phyloP scores from a whole-genome alignment of 37 sponge, comb jelly and placozoan species.

The Aplysina aerophoba region DNA sequence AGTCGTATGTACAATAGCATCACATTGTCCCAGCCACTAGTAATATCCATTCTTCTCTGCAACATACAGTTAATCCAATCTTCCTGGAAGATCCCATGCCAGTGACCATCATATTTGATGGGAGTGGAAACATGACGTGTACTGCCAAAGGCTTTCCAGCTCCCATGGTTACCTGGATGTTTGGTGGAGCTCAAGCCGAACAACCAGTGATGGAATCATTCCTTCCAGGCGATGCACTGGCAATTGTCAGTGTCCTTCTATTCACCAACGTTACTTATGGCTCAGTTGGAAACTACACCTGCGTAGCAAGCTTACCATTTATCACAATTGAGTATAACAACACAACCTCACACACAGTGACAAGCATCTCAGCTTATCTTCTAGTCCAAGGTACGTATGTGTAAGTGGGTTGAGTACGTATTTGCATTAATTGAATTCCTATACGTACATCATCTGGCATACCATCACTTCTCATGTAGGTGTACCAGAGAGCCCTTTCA shows the following conservation, averaged over 20 bases:
- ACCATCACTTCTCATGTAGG: background rate
- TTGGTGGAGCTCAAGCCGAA: slow-evolving; percentile 34
- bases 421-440: background rate
- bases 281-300: slow-evolving; percentile 48
- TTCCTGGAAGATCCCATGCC: no score
- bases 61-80: no score
- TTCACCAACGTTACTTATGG: slow-evolving; percentile 7
- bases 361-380: slow-evolving; percentile 4
- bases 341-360: background rate
- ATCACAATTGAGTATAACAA: no score
- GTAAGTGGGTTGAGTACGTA: background rate
- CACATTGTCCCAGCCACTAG: no score
- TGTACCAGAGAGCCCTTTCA: slow-evolving; percentile 27
- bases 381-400: slow-evolving; percentile 55
- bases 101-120: no score
- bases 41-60: no score
- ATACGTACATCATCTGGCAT: background rate
- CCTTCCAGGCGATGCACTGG: background rate
- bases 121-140: no score
- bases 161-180: slow-evolving; percentile 43
- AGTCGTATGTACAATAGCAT: no score
- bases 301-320: slow-evolving; percentile 29
- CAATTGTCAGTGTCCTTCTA: slow-evolving; percentile 27
- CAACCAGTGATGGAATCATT: background rate
- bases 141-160: no score